These are phyloP conservation scores for Nomada lathburiana DNA, from an alignment of 2,888 invertebrate genomes.

Conservation along the genomic window DNA sequence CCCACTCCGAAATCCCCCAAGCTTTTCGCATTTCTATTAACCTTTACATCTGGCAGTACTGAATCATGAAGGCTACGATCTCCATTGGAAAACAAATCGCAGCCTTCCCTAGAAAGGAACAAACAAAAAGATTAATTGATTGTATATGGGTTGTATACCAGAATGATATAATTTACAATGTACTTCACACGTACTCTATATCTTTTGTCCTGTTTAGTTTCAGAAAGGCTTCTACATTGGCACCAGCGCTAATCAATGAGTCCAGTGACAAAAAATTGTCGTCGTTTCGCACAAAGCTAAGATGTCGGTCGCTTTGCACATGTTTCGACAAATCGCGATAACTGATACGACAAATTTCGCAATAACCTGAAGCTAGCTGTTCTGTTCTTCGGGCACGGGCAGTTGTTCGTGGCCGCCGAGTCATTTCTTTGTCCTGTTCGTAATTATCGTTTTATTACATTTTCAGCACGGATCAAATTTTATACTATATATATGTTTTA, in stretches of 20 bases:
- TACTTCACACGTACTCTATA: slow-evolving; percentile 74
- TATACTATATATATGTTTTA: not conserved
- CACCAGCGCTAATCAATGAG: slow-evolving; percentile 88
- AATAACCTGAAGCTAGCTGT: slow-evolving; percentile 87
- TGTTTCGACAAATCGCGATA: slow-evolving; percentile 90
- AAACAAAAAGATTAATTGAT: slow-evolving; percentile 17
- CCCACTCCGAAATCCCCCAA: slow-evolving; percentile 74
- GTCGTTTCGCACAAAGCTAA: slow-evolving; percentile 90
- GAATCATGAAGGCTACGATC: slow-evolving; percentile 77
- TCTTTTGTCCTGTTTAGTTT: slow-evolving; percentile 86
- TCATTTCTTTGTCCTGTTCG: slow-evolving; percentile 83
- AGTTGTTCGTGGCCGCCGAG: slow-evolving; percentile 83
- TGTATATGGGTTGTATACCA: slow-evolving; percentile 2
- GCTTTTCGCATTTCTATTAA: slow-evolving; percentile 72
- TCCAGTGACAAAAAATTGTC: slow-evolving; percentile 91
- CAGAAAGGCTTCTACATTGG: slow-evolving; percentile 89
- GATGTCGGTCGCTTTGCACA: slow-evolving; percentile 90
- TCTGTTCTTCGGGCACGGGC: slow-evolving; percentile 82
- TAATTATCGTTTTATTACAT: slow-evolving; percentile 11
- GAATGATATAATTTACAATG: not conserved
- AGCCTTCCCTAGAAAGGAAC: slow-evolving; percentile 76
- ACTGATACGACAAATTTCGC: slow-evolving; percentile 92
- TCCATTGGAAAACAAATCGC: slow-evolving; percentile 78
- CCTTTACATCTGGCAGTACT: slow-evolving; percentile 75
- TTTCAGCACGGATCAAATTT: not conserved